phyloP scores from a whole-genome alignment of 2,888 invertebrate genomes.

The Lottia gigantea region DNA sequence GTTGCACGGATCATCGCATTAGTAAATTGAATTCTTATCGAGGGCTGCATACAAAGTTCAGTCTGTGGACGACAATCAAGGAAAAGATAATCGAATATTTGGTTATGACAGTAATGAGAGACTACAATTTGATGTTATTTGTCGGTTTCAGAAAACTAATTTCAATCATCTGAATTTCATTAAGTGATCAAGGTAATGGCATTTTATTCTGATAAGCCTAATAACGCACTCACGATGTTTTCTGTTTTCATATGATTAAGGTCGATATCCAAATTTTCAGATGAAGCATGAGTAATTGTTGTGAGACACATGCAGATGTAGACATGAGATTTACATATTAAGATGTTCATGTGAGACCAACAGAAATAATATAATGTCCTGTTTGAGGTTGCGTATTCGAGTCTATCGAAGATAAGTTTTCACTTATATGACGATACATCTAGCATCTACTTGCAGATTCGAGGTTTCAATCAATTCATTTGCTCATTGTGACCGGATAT shows the following conservation, averaged over 20 bases:
- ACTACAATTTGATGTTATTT: not conserved
- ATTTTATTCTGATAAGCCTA: slow-evolving; percentile 2
- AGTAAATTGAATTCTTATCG: not conserved
- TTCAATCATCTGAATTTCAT: slow-evolving; percentile 2
- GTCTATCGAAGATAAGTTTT: too few species aligned
- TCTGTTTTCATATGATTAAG: not conserved
- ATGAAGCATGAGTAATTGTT: not conserved
- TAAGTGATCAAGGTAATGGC: not conserved
- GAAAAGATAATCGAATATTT: not conserved
- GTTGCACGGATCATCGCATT: slow-evolving; percentile 1
- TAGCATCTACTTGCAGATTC: too few species aligned
- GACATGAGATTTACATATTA: too few species aligned
- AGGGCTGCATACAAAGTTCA: not conserved
- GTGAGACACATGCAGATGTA: too few species aligned
- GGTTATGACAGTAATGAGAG: slow-evolving; percentile 2
- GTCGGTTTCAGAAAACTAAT: slow-evolving; percentile 2
- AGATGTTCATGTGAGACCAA: too few species aligned
- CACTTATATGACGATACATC: too few species aligned
- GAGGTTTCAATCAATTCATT: too few species aligned
- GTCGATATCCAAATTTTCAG: not conserved
- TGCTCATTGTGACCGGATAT: too few species aligned
- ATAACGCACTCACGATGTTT: not conserved
- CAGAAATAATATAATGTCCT: too few species aligned
- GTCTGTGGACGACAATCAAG: not conserved
- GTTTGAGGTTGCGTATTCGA: too few species aligned